phyloP scores from a whole-genome alignment of 2,888 invertebrate genomes.

The Leptogaster cylindrica region DNA sequence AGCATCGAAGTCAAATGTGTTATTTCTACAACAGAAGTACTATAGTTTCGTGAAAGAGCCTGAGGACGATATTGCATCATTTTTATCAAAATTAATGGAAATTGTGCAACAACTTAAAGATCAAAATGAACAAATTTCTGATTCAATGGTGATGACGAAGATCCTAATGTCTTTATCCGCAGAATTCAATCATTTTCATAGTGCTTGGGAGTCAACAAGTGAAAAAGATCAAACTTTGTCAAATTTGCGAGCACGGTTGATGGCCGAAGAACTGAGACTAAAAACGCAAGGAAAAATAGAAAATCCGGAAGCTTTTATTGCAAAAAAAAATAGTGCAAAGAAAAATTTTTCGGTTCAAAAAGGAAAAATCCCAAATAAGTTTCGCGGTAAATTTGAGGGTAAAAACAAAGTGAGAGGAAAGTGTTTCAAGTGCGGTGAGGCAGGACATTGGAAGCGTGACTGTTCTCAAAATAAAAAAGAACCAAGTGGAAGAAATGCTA shows the following conservation, averaged over 20 bases:
- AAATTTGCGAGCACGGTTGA: conserved; percentile 39
- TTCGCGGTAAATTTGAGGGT: not conserved
- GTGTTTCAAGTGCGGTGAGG: conserved; percentile 48
- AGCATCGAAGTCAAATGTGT: conserved; percentile 16
- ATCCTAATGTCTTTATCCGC: conserved; percentile 14
- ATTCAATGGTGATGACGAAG: conserved; percentile 28
- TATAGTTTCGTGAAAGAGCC: not conserved
- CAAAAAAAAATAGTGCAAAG: not conserved
- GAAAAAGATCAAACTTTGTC: conserved; percentile 12
- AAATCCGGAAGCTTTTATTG: conserved; percentile 27
- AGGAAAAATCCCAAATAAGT: too few species aligned
- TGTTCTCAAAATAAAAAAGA: conserved; percentile 42
- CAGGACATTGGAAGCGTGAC: conserved; percentile 48
- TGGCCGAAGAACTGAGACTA: conserved; percentile 42
- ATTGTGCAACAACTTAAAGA: not conserved
- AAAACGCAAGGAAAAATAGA: conserved; percentile 12
- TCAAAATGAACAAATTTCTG: conserved; percentile 2
- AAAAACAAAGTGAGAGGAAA: not conserved
- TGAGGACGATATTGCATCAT: conserved; percentile 2
- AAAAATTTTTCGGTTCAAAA: conserved; percentile 8
- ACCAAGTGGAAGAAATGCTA: not conserved
- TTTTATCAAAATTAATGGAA: conserved; percentile 10
- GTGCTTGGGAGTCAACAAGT: conserved; percentile 42
- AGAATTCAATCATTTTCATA: conserved; percentile 34
- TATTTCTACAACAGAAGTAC: conserved; percentile 25